phyloP scores from a whole-genome alignment of 2,888 invertebrate genomes.

The Macrophya annulata region DNA sequence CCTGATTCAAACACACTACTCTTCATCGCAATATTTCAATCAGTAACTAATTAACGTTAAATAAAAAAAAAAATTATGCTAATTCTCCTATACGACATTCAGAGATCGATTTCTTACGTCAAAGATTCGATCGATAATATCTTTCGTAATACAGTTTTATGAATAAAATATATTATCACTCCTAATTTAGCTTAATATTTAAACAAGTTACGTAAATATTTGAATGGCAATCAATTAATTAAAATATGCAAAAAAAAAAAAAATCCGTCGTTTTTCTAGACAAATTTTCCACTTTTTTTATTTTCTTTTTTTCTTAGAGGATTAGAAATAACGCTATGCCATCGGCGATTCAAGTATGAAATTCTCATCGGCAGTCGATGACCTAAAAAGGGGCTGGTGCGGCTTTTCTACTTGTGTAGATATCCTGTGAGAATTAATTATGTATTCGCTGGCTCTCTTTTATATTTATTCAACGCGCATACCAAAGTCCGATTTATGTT shows the following conservation, averaged over 20 bases:
- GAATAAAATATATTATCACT: neutral
- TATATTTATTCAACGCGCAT: slow-evolving; percentile 1
- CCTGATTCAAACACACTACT: neutral
- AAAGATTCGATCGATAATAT: neutral
- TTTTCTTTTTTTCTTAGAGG: slow-evolving; percentile 13
- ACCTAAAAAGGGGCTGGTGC: slow-evolving; percentile 46
- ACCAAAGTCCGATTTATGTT: slow-evolving; percentile 33
- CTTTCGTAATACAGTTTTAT: too few relatives aligned
- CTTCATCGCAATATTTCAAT: neutral
- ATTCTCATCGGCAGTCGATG: slow-evolving; percentile 45
- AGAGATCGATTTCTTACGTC: neutral
- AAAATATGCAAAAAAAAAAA: too few relatives aligned
- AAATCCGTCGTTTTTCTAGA: slow-evolving; percentile 10
- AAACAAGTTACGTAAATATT: neutral
- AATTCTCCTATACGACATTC: neutral
- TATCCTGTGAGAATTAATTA: slow-evolving; percentile 31
- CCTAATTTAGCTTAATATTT: neutral
- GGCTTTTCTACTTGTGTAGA: slow-evolving; percentile 39
- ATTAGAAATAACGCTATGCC: slow-evolving; percentile 44
- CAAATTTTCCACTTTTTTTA: neutral
- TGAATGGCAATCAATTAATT: neutral
- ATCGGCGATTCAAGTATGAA: slow-evolving; percentile 50
- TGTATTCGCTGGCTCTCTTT: neutral
- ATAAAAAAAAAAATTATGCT: neutral
- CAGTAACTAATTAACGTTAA: neutral